phyloP scores from a whole-genome alignment of 2,888 invertebrate species.

The Drosophila kambysellisi region DNA sequence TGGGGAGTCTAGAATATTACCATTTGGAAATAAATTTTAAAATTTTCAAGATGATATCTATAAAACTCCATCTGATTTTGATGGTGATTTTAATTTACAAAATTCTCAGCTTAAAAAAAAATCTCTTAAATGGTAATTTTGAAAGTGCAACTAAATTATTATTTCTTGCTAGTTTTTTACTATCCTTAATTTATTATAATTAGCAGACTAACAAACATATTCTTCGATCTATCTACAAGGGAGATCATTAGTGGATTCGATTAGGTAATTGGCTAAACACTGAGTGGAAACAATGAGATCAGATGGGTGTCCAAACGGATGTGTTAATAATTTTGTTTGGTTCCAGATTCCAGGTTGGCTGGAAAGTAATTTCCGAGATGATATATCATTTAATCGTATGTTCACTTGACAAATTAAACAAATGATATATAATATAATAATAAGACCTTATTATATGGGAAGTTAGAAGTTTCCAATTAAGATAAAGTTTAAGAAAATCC shows the following conservation, averaged over 20 bases:
- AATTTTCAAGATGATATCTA: too few species aligned
- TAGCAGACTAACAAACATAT: background rate
- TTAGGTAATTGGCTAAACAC: background rate
- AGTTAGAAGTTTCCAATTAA: background rate
- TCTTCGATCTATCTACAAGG: background rate
- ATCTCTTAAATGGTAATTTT: background rate
- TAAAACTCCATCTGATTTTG: too few species aligned
- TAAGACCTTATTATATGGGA: too few species aligned
- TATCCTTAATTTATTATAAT: background rate
- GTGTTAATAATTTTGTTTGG: background rate
- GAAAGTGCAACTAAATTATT: background rate
- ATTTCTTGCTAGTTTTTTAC: background rate
- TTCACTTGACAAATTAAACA: too few species aligned
- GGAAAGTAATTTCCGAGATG: rapidly evolving
- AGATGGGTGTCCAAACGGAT: background rate
- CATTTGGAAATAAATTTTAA: too few species aligned
- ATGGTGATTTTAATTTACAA: background rate
- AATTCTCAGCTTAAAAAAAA: background rate
- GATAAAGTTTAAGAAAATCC: background rate
- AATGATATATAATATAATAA: too few species aligned
- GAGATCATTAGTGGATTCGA: rapidly evolving
- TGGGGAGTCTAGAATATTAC: background rate
- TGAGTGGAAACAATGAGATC: background rate
- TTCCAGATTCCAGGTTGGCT: background rate
- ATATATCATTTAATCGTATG: background rate